Base-by-base conservation (phyloP, 2,113 vertebrate genomes). In the Labeo catla region DNA sequence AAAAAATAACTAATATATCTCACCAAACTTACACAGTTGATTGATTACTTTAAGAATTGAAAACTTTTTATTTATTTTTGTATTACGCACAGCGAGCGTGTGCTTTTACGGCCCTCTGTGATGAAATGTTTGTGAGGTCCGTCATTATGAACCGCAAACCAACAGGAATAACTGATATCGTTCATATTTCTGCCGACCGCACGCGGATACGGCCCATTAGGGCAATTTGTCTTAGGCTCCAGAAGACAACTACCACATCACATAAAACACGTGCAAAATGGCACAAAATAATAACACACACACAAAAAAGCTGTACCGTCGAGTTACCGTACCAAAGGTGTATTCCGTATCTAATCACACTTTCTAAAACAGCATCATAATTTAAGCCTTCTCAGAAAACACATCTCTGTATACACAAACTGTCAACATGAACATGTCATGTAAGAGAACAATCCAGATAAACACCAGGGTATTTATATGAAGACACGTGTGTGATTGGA, bases 341-440 rank as follows among this genome's bases (percentile, higher is more conserved):
- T 4, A 43, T 72, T 36, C 36, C 0, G 7, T 45, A 10, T 16
- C 3, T 8, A 28, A 28, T 28, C 28, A 28, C 28, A 28, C 28
- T 28, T 28, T 28, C 28, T 28, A 28, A 28, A 28, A 72, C 36
- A 72, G 21, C 7, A 19, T 19, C 68, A 72, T 19, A 34, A 68
- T 34, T 4, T 39, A 1, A 79, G 36, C 36, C 16, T 5, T 72
- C 4, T 72, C 36, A 45, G 8, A 72, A 70, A 72, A 39, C 45
- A 72, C 68, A 21, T 19, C 36, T 74, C 21, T 74, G 34, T n/a
- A 28, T 28, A 28, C 59, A 50, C 21, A 84, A 28, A 28, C 34
- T 84, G 72, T 84, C 50, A 59, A 74, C 34, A 21, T 72, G 66
- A 3, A 73, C 47, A 84, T 43, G 66, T 23, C 49, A 72, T 57